These are phyloP conservation scores for Neopelma chrysocephalum DNA, from an alignment of 2,797 vertebrate species.

Conservation along the genomic window DNA sequence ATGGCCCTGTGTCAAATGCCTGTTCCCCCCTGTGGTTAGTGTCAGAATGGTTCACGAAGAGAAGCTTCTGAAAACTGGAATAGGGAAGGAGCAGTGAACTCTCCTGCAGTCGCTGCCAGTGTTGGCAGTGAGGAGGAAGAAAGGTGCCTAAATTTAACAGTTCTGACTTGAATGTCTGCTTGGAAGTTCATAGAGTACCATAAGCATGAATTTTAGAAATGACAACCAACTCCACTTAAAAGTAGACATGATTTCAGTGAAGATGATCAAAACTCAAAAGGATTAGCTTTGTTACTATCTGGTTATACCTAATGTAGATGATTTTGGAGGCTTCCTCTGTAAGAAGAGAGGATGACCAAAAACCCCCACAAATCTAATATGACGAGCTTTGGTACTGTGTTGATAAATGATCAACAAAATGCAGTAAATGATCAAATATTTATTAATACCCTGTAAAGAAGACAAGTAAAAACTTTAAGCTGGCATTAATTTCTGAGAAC, in stretches of 20 bases:
- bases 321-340: neutral
- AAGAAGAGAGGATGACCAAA: neutral
- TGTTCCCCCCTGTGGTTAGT: neutral
- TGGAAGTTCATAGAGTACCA: neutral
- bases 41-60: neutral
- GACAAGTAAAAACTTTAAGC: neutral
- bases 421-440: neutral
- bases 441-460: neutral
- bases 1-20: neutral
- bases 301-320: fast-evolving
- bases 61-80: neutral
- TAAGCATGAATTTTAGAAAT: neutral
- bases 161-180: neutral
- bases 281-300: neutral
- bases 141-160: neutral
- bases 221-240: neutral
- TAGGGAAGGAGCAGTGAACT: neutral
- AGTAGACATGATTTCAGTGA: neutral
- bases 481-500: neutral
- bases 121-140: neutral
- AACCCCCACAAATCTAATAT: fast-evolving
- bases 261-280: neutral
- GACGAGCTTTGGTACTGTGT: neutral
- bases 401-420: neutral
- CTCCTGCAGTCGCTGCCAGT: neutral